Evolutionary conservation across 2,797 vertebrate species (phyloP), one percentile per base, ranked within the genome.

Genomic region (Schizopygopsis malacanthus): DNA sequence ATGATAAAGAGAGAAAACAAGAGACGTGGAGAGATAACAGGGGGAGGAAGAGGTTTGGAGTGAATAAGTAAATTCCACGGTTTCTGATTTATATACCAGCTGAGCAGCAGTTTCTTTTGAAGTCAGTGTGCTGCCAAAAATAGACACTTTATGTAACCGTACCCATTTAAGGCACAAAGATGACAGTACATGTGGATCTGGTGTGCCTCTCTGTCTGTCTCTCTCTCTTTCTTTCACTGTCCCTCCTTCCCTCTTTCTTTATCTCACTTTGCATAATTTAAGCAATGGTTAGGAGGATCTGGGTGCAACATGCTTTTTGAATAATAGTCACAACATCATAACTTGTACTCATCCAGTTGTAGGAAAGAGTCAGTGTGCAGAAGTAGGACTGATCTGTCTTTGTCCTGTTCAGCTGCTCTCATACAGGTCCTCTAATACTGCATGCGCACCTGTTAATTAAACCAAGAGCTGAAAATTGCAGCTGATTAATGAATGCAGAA

Each of bases 101-200:
- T 77, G 87, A 89, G 85, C 81, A 71, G 71, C 79, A 86, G 73
- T 79, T 65, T 70, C 88, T 93, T 95, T 93, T 94, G 91, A 94
- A 94, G 93, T 90, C 87, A 87, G 73, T 91, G 79, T 91, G 88
- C 83, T 87, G 90, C 92, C 89, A 78, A 93, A 94, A 95, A 95
- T 93, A 94, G 61, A 90, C 89, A 88, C 87, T 92, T 95, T 95
- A 95, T 93, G 92, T 95, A 95, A 95, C 93, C 92, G 94, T 93
- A 90, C 92, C 90, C 89, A 86, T 92, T 94, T 90, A 88, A 92
- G 89, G 81, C 71, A 89, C 89, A 89, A 90, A 90, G 76, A 80
- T 85, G 90, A 91, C 88, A 85, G 86, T 82, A 78, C 76, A 81
- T 85, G 86, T 83, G 67, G 79, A 63, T 77, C 78, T 59, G 47